Evolutionary conservation across 1,140 invertebrate species (phyloP).

Genomic region (Neodiprion pinetum): DNA sequence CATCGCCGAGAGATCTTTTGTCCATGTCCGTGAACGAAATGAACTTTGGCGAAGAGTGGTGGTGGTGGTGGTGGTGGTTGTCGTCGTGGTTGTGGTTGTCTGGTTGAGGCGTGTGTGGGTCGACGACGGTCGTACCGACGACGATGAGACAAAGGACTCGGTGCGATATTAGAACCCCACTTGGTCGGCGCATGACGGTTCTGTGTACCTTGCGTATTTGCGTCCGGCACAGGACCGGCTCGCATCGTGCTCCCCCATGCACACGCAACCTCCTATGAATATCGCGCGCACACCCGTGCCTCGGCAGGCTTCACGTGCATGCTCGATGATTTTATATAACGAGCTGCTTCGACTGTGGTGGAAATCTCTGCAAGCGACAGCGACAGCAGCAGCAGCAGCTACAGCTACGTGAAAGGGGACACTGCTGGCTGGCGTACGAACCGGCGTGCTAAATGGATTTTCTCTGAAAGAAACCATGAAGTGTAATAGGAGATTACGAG

Average conservation of each 20-base stretch:
- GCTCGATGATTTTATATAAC: not conserved
- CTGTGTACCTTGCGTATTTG: not conserved
- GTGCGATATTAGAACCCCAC: conserved; percentile 2
- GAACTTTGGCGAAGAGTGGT: no score
- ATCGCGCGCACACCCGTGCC: not conserved
- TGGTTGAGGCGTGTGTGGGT: not conserved
- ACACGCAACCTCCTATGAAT: not conserved
- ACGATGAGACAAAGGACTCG: no score
- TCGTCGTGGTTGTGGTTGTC: not conserved
- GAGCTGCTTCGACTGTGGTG: not conserved
- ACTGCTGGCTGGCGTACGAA: conserved; percentile 5
- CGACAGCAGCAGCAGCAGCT: not conserved
- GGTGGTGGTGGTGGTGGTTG: not conserved
- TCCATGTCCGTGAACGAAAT: no score
- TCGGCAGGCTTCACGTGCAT: not conserved
- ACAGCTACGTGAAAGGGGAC: not conserved
- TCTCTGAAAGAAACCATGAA: conserved; percentile 12
- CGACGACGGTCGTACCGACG: not conserved
- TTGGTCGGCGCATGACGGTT: not conserved
- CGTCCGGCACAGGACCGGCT: no score
- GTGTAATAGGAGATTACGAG: conserved; percentile 17
- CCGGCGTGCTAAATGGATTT: conserved; percentile 15
- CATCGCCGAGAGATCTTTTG: not conserved
- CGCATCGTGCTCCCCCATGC: no score
- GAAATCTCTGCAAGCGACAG: conserved; percentile 6